A percentile compares a stretch with the other conserved stretches of the same genome.
Evolutionary conservation across 2,797 vertebrate genomes (phyloP).

Genomic region (Hapalemur alaotrensis): DNA sequence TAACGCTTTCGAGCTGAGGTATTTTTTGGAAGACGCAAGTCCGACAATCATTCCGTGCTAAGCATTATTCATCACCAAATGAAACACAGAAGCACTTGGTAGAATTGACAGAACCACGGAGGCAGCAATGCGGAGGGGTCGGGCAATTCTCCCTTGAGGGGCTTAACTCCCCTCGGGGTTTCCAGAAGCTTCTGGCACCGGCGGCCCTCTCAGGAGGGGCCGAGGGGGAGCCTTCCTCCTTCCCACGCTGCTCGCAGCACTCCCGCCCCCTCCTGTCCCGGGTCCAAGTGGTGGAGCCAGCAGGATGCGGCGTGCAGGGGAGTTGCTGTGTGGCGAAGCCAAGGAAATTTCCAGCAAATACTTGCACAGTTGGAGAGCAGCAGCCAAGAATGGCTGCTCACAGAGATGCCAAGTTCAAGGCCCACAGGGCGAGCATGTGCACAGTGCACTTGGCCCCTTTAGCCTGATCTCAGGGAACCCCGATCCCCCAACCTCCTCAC

Average conservation of each 20-base stretch:
- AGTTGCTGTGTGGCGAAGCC: no score
- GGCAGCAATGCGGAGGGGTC: no score
- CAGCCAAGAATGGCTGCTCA: neutral
- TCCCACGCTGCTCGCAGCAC: rapidly evolving
- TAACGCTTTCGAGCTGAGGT: neutral
- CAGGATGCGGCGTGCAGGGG: neutral
- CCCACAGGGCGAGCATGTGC: no score
- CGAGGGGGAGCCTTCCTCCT: neutral
- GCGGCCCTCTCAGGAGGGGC: no score
- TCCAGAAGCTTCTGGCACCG: neutral
- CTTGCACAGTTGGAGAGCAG: neutral
- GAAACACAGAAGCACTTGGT: no score
- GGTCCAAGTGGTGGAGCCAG: neutral
- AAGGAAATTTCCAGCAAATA: no score
- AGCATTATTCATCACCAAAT: rapidly evolving
- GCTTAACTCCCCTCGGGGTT: neutral
- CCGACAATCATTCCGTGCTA: neutral
- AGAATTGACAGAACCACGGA: rapidly evolving
- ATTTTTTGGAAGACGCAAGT: neutral
- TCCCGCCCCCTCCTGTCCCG: neutral
- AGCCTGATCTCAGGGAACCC: no score
- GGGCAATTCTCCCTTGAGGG: neutral
- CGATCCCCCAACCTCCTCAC: no score
- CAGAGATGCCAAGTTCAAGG: neutral
- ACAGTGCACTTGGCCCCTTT: no score